Base-by-base conservation (phyloP, 2,113 vertebrate species). In the Podarcis raffonei region DNA sequence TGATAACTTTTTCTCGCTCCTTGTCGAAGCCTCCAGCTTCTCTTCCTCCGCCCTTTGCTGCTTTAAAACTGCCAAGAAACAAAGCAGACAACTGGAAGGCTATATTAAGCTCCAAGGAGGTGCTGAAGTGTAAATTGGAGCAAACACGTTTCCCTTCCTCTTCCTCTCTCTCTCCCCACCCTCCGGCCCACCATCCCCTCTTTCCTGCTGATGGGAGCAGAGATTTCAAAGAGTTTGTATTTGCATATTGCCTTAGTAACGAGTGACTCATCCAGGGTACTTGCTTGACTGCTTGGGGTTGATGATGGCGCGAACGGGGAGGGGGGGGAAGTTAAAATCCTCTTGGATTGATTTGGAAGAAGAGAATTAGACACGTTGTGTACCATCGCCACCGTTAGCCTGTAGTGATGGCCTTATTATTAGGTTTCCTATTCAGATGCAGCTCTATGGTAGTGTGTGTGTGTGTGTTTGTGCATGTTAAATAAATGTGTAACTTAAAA, bases 241-340 rank as follows among this genome's bases (percentile, higher is more conserved):
- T 94, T 97, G 92, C 96, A 91, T 94, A 92, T 96, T 27, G 53
- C 94, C 95, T 83, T 96, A 94, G 96, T 87, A 95, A 97, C 94
- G 0, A 22, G 32, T 90, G 95, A 94, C 92, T 96, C 94, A 92
- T 84, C 77, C 90, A 12, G 93, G 89, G 75, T 84, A 25, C 48
- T 35, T 42, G 85, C 80, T 53, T 89, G 80, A 39, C 74, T 71
- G 86, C 91, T 32, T 72, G 4, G 53, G 81, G 76, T 15, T 7
- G 87, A 57, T 79, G 78, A 23, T 13, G 53, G 59, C 6, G 48
- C 48, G 48, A 59, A 65, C 42, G 62, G 59, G 25, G 35, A 16
- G 30, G 35, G 59, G 4, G 23, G 23, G 1, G 13, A 25, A 89
- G 90, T 94, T 91, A 89, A 91, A 66, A 89, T 78, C 65, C 1